Evolutionary conservation across 2,797 vertebrate species (phyloP).

Genomic region (Phalanger gymnotis): DNA sequence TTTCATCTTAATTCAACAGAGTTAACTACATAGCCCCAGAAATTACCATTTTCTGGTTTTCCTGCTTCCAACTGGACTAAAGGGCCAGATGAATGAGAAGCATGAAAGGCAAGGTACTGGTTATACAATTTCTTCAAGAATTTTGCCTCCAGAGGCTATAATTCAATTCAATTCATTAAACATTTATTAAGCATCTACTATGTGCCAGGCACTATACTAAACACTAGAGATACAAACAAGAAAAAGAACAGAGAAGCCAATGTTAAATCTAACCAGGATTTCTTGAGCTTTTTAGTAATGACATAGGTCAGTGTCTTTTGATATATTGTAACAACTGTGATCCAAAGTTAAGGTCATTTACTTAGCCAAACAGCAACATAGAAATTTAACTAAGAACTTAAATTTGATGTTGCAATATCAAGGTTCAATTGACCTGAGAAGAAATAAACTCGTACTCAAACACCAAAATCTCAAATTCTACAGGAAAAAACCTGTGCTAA

Average conservation of each 20-base stretch:
- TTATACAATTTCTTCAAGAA: constrained; percentile 43
- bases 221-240: not conserved
- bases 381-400: constrained; percentile 53
- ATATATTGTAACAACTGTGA: constrained; percentile 34
- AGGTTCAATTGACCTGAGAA: constrained; percentile 55
- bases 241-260: not conserved
- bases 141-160: constrained; percentile 26
- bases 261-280: constrained; percentile 46
- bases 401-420: constrained; percentile 46
- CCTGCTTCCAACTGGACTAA: constrained; percentile 36
- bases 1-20: constrained; percentile 25
- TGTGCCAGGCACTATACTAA: not conserved
- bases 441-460: constrained; percentile 38
- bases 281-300: constrained; percentile 33
- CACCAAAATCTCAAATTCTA: not conserved
- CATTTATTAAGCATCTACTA: not conserved
- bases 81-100: constrained; percentile 3
- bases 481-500: constrained; percentile 31
- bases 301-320: constrained; percentile 32
- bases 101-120: not conserved
- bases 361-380: constrained; percentile 24
- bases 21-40: not conserved
- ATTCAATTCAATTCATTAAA: not conserved
- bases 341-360: constrained; percentile 40
- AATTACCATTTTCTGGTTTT: constrained; percentile 30